phyloP scores from a whole-genome alignment of 2,113 vertebrate species.

The Aldabrachelys gigantea region DNA sequence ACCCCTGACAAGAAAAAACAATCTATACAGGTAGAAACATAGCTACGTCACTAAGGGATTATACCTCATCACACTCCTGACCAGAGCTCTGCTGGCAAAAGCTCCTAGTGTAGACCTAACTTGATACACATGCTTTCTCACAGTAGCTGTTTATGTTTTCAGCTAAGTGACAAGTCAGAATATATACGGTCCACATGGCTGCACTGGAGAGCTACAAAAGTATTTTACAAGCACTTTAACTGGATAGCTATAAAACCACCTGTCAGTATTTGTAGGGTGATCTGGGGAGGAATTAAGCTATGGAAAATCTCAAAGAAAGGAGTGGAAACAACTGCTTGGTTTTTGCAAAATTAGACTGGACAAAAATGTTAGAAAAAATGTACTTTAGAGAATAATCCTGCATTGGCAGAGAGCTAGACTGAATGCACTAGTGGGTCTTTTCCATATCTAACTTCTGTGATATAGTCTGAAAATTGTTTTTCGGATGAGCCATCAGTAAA shows the following conservation, averaged over 20 bases:
- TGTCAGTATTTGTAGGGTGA: neutral
- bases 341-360: neutral
- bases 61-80: neutral
- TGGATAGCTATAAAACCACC: neutral
- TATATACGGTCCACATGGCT: too few relatives aligned
- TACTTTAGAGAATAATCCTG: neutral
- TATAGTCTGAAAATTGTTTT: neutral
- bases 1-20: neutral
- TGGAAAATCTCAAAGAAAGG: neutral
- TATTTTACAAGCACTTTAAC: neutral
- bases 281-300: accelerated
- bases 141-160: neutral
- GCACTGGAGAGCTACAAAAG: neutral
- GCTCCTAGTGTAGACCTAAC: neutral
- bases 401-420: neutral
- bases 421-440: neutral
- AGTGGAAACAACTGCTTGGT: neutral
- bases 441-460: neutral
- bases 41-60: neutral
- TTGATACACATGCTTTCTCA: neutral
- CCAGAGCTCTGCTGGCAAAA: neutral
- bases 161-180: neutral
- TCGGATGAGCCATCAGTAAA: neutral
- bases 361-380: neutral
- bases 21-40: neutral